Evolutionary conservation across 2,888 invertebrate species (phyloP).

Genomic region (Eurytoma adleriae): DNA sequence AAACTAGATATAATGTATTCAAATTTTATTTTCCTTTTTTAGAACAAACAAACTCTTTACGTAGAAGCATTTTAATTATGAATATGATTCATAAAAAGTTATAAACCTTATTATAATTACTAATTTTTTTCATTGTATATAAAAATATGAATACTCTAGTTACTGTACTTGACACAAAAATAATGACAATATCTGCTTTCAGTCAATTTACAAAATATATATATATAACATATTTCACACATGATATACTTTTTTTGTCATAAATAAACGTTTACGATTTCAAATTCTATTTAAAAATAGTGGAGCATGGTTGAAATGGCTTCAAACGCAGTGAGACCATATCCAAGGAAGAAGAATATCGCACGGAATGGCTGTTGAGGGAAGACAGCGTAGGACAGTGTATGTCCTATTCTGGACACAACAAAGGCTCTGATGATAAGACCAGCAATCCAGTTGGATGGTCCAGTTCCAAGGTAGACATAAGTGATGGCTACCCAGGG

Average conservation of each 20-base stretch:
- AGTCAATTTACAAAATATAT: conserved; percentile 32
- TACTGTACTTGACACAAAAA: conserved; percentile 12
- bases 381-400: conserved; percentile 77
- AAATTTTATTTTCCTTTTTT: too few relatives aligned
- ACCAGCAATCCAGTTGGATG: conserved; percentile 74
- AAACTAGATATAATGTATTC: too few relatives aligned
- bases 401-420: conserved; percentile 76
- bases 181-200: conserved; percentile 10
- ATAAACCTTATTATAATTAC: too few relatives aligned
- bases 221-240: conserved; percentile 30
- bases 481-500: conserved; percentile 77
- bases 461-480: conserved; percentile 78
- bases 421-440: conserved; percentile 77
- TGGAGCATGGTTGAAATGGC: conserved; percentile 62
- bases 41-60: too few relatives aligned
- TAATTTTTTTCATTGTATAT: neutral
- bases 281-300: conserved; percentile 34
- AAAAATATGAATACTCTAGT: conserved; percentile 19
- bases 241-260: conserved; percentile 16
- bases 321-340: conserved; percentile 74
- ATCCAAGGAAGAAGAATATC: conserved; percentile 74
- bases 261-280: conserved; percentile 1
- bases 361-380: conserved; percentile 77
- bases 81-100: too few relatives aligned
- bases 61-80: too few relatives aligned